A percentile compares a stretch with the other conserved stretches of the same genome.
These are phyloP conservation scores for Uropsilus gracilis DNA, from an alignment of 2,113 vertebrate species.

Conservation along the genomic window DNA sequence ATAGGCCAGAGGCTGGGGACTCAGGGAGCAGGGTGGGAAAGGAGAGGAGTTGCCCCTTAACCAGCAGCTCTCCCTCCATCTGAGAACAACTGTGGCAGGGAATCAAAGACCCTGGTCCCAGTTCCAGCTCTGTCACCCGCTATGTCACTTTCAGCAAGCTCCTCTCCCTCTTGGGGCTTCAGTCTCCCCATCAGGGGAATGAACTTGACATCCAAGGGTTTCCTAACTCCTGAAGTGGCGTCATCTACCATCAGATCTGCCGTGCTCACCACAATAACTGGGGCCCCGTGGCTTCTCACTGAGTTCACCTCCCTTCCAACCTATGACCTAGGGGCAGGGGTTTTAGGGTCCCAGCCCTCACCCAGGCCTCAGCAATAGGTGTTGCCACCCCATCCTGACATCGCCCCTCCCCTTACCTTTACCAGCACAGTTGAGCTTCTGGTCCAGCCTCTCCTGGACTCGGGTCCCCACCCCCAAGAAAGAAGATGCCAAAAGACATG, in stretches of 20 bases:
- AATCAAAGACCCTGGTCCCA: not conserved
- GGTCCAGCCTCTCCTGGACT: not conserved
- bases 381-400: not conserved
- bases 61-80: no score
- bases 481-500: not conserved
- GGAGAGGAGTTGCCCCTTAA: not conserved
- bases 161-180: not conserved
- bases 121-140: not conserved
- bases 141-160: not conserved
- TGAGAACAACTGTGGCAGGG: not conserved
- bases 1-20: not conserved
- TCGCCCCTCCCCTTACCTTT: not conserved
- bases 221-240: not conserved
- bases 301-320: not conserved
- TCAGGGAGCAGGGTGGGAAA: rapidly evolving
- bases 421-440: not conserved
- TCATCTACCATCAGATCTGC: no score
- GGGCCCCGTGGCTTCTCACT: not conserved
- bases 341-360: rapidly evolving
- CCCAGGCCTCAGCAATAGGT: not conserved
- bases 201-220: not conserved
- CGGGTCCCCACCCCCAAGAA: not conserved
- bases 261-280: not conserved
- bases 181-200: not conserved
- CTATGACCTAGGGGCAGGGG: not conserved